A percentile compares a stretch with the other conserved stretches of the same genome.
phyloP scores from a whole-genome alignment of 2,888 invertebrate species.

The Caenorhabditis plicata region DNA sequence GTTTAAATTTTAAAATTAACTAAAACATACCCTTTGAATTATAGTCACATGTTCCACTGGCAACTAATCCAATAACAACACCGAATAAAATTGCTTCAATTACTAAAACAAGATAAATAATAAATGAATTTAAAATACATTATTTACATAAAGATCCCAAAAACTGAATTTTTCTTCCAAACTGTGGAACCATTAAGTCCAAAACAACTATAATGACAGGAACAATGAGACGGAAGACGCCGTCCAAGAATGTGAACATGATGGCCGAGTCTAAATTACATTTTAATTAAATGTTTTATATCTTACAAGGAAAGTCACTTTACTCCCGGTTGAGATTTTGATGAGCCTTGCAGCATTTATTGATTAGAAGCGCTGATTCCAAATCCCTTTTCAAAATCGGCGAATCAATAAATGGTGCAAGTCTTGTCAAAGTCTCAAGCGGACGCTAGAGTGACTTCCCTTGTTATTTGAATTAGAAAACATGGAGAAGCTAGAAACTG shows the following conservation, averaged over 20 bases:
- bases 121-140: not conserved
- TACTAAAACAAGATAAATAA: too few relatives aligned
- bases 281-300: not conserved
- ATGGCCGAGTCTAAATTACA: slow-evolving; percentile 46
- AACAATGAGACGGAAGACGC: slow-evolving; percentile 52
- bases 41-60: slow-evolving; percentile 32
- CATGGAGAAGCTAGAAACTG: too few relatives aligned
- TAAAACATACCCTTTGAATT: too few relatives aligned
- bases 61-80: slow-evolving; percentile 44
- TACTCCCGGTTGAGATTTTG: too few relatives aligned
- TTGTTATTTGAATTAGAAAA: too few relatives aligned
- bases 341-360: too few relatives aligned
- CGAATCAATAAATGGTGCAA: too few relatives aligned
- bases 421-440: too few relatives aligned
- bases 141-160: slow-evolving; percentile 44
- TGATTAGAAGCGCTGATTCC: too few relatives aligned
- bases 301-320: too few relatives aligned
- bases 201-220: slow-evolving; percentile 54
- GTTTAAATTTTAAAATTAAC: not conserved
- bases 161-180: slow-evolving; percentile 55
- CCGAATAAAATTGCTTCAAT: slow-evolving; percentile 43
- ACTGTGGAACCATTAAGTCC: slow-evolving; percentile 50
- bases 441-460: too few relatives aligned
- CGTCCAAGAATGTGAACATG: slow-evolving; percentile 55
- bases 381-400: too few relatives aligned